These are phyloP conservation scores for Zosterops lateralis DNA, from an alignment of 2,113 vertebrate species.

Conservation along the genomic window DNA sequence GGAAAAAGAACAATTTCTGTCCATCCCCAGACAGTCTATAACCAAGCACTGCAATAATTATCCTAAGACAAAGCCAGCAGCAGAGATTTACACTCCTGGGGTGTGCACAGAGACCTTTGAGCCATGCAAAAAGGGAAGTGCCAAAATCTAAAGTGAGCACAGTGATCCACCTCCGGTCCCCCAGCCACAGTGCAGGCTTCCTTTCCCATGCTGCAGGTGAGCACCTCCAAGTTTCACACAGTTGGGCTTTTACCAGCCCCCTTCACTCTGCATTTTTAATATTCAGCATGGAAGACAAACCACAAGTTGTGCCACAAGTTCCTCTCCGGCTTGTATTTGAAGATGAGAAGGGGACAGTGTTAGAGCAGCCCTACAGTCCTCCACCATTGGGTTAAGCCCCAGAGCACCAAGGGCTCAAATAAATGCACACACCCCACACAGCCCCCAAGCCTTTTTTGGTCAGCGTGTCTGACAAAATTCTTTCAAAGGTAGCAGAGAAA, in stretches of 20 bases:
- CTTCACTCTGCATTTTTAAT: accelerated
- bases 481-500: background rate
- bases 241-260: background rate
- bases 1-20: background rate
- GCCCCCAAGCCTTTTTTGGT: background rate
- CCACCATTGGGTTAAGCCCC: background rate
- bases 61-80: background rate
- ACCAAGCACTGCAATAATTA: background rate
- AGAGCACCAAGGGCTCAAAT: background rate
- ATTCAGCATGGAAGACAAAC: background rate
- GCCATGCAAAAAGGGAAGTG: background rate
- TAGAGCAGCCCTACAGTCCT: background rate
- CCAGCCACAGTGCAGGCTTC: background rate
- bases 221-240: background rate
- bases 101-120: background rate
- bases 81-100: background rate
- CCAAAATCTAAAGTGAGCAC: accelerated
- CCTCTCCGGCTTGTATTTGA: background rate
- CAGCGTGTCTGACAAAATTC: background rate
- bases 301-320: background rate
- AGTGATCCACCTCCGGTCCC: background rate
- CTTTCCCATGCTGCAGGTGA: background rate
- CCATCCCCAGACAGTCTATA: background rate
- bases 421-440: accelerated
- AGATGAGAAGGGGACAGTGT: background rate